These are phyloP conservation scores for Ochotona princeps DNA, from an alignment of 2,113 vertebrate species.

Conservation along the genomic window DNA sequence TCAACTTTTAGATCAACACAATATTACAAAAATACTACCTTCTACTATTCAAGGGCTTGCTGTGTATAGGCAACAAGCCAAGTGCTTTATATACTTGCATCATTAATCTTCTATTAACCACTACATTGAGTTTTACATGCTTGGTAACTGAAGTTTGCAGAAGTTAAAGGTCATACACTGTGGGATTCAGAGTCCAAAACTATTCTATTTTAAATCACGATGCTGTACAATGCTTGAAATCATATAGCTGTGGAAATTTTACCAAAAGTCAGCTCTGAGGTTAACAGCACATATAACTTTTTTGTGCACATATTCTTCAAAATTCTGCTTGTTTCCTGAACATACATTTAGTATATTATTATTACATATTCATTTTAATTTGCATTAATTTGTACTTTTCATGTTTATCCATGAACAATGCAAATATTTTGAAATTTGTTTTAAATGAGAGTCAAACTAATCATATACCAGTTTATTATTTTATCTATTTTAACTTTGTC, in stretches of 20 bases:
- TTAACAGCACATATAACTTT: neutral
- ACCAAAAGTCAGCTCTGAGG: neutral
- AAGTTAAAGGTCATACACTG: neutral
- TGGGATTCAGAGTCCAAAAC: neutral
- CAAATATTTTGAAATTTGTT: neutral
- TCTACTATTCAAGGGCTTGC: neutral
- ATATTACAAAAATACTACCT: neutral
- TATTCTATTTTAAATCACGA: neutral
- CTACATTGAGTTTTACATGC: neutral
- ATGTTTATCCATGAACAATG: neutral
- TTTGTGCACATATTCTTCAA: neutral
- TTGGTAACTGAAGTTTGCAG: neutral
- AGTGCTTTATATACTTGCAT: rapidly evolving
- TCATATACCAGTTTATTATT: neutral
- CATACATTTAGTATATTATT: neutral
- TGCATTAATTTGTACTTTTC: neutral
- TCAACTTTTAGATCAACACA: neutral
- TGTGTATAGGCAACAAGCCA: neutral
- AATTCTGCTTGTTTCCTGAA: neutral
- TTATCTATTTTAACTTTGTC: too few relatives aligned
- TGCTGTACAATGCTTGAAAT: neutral
- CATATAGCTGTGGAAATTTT: neutral
- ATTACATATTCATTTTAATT: neutral
- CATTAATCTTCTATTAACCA: neutral
- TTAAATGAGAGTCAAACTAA: neutral